Percentiles rank a stretch among this genome's conserved stretches.
These are phyloP conservation scores for Aleiodes alternator DNA, from an alignment of 2,888 invertebrate genomes.

Conservation along the genomic window DNA sequence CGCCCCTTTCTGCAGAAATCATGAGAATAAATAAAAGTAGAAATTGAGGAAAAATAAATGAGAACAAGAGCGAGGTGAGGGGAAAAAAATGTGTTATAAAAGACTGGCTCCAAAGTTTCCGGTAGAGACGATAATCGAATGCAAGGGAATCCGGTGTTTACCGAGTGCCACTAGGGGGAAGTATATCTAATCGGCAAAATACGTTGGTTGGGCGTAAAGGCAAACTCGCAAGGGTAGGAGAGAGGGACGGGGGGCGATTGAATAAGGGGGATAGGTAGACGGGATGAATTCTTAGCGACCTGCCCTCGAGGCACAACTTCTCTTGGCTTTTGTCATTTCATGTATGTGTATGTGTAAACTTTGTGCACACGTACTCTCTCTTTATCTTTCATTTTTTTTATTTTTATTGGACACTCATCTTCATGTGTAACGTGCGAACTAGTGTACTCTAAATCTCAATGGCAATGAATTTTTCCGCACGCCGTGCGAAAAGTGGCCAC, in stretches of 20 bases:
- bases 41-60: constrained; percentile 3
- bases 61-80: background rate
- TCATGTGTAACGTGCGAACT: no score
- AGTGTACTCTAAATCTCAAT: no score
- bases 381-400: no score
- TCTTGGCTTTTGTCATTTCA: background rate
- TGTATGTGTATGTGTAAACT: background rate
- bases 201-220: constrained; percentile 34
- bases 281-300: background rate
- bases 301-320: background rate
- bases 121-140: constrained; percentile 43
- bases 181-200: constrained; percentile 69
- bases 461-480: no score
- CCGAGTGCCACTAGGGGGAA: constrained; percentile 43
- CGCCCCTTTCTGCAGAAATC: background rate
- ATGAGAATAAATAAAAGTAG: constrained; percentile 13
- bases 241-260: background rate
- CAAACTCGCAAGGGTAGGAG: constrained; percentile 1
- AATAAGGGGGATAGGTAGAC: no score
- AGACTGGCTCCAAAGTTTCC: constrained; percentile 28
- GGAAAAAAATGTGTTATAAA: background rate
- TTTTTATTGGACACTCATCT: no score
- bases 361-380: no score
- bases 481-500: no score
- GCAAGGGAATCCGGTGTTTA: constrained; percentile 57